These are phyloP conservation scores for Enteromius viviparus DNA, from an alignment of 2,797 vertebrate species.

Conservation along the genomic window DNA sequence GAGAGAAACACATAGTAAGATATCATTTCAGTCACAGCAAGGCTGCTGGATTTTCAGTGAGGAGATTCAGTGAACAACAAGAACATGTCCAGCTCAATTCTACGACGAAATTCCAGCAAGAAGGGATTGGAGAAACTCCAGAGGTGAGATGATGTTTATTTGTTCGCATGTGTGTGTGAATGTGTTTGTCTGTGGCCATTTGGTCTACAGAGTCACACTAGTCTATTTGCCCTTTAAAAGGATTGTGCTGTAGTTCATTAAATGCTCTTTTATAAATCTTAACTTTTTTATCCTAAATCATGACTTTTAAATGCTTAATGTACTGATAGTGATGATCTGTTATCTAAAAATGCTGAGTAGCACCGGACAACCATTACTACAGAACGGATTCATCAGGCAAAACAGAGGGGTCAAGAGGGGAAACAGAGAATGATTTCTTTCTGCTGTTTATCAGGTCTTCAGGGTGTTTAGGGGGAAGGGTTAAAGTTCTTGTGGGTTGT, in stretches of 20 bases:
- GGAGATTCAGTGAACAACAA: conserved; percentile 15
- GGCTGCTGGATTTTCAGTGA: conserved; percentile 24
- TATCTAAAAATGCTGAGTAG: conserved; percentile 17
- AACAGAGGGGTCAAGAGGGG: conserved; percentile 14
- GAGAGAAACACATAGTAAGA: conserved; percentile 23
- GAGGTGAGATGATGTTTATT: conserved; percentile 77
- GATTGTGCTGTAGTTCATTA: background rate
- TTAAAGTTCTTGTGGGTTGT: conserved; percentile 15
- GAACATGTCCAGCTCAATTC: conserved; percentile 79
- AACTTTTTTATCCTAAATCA: background rate
- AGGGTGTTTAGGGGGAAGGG: conserved; percentile 7
- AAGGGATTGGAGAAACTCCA: conserved; percentile 85
- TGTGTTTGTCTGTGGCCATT: background rate
- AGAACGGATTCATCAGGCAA: conserved; percentile 9
- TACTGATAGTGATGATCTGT: conserved; percentile 7
- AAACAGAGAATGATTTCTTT: background rate
- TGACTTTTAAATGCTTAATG: background rate
- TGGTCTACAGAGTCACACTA: background rate
- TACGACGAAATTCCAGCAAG: conserved; percentile 81
- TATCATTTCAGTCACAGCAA: conserved; percentile 38
- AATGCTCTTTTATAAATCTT: background rate
- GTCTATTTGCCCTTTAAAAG: background rate
- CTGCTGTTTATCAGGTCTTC: conserved; percentile 39
- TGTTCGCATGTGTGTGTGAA: background rate
- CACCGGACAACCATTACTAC: background rate